These are phyloP conservation scores for Brachycybe producta DNA, from an alignment of 2,888 invertebrate genomes.

Conservation along the genomic window DNA sequence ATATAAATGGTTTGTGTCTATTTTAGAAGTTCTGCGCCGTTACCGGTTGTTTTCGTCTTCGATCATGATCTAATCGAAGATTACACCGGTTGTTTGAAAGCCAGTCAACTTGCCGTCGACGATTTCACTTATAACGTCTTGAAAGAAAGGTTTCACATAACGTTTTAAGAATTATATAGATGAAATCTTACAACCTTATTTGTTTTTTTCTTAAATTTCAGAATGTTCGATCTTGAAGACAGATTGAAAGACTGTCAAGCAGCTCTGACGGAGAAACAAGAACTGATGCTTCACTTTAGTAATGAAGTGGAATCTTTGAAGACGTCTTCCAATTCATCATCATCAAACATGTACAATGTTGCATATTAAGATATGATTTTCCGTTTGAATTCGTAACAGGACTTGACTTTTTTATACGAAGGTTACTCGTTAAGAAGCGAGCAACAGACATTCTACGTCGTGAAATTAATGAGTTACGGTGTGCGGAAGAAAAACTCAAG, in stretches of 20 bases:
- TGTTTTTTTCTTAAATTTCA: slow-evolving; percentile 15
- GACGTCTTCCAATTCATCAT: slow-evolving; percentile 23
- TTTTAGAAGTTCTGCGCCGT: slow-evolving; percentile 61
- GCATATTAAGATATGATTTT: not conserved
- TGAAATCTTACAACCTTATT: not conserved
- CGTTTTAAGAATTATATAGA: not conserved
- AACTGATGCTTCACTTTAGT: slow-evolving; percentile 27
- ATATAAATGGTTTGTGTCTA: no score
- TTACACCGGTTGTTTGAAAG: slow-evolving; percentile 68
- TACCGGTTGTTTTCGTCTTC: slow-evolving; percentile 66
- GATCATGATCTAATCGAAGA: slow-evolving; percentile 78
- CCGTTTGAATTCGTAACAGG: not conserved
- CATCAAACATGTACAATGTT: slow-evolving; percentile 1
- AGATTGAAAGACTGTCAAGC: slow-evolving; percentile 65
- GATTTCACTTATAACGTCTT: slow-evolving; percentile 85
- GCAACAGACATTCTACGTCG: slow-evolving; percentile 39
- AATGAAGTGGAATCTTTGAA: slow-evolving; percentile 26
- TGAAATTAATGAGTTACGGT: slow-evolving; percentile 64
- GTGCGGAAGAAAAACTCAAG: slow-evolving; percentile 68
- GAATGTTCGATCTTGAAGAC: slow-evolving; percentile 57
- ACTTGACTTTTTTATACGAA: slow-evolving; percentile 19
- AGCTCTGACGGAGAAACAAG: slow-evolving; percentile 40
- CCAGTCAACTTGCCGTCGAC: slow-evolving; percentile 80
- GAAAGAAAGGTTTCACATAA: slow-evolving; percentile 46
- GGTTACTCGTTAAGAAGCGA: slow-evolving; percentile 29